Evolutionary conservation across 2,113 vertebrate species (phyloP).

Genomic region (Clinocottus analis): DNA sequence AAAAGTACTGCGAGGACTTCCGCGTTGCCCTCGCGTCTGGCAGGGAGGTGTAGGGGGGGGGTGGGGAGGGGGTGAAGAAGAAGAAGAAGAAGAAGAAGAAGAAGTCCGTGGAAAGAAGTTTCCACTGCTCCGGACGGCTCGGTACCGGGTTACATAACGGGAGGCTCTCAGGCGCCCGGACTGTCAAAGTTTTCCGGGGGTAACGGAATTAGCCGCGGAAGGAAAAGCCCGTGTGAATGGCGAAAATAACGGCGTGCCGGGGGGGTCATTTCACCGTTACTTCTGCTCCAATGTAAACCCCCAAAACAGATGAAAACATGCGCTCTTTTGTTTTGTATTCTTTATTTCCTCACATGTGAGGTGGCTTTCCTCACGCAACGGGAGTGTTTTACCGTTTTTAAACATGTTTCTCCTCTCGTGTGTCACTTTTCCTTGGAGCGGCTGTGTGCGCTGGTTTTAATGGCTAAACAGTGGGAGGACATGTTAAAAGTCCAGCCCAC

Average conservation of each 20-base stretch:
- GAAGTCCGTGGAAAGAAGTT: too few relatives aligned
- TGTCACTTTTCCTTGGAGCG: not conserved
- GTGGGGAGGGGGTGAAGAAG: too few relatives aligned
- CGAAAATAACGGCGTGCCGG: conserved; percentile 1
- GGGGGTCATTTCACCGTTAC: not conserved
- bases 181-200: not conserved
- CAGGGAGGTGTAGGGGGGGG: too few relatives aligned
- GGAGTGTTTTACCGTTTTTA: not conserved
- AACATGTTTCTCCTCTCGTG: not conserved
- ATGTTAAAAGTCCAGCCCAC: conserved; percentile 31
- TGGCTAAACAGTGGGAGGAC: conserved; percentile 33
- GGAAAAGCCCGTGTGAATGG: not conserved
- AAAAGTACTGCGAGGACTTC: not conserved
- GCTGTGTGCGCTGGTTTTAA: conserved; percentile 10
- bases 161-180: too few relatives aligned
- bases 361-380: too few relatives aligned
- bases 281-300: not conserved
- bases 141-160: not conserved
- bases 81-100: too few relatives aligned
- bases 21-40: not conserved
- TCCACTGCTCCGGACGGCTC: too few relatives aligned
- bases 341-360: too few relatives aligned
- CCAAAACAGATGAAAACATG: not conserved
- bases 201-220: not conserved
- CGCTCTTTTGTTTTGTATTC: too few relatives aligned